A percentile compares a stretch with the other conserved stretches of the same genome.
Evolutionary conservation across 2,113 vertebrate genomes (phyloP).

Genomic region (Mobula birostris): DNA sequence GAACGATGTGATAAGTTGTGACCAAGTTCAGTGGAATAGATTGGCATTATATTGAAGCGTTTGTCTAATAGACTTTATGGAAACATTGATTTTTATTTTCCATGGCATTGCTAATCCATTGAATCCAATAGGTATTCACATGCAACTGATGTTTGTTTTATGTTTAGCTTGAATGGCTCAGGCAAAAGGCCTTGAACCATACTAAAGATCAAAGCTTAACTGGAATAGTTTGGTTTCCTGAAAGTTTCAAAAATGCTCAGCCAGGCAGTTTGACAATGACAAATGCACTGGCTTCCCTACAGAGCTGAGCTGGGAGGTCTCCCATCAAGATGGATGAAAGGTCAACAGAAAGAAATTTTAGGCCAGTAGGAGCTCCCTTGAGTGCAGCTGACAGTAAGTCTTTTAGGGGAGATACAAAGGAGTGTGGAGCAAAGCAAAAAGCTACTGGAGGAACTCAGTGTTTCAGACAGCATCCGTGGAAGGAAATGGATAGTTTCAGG

Average conservation of each 20-base stretch:
- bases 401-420: background rate
- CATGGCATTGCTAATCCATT: background rate
- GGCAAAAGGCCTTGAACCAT: background rate
- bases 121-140: conserved; percentile 7
- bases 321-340: background rate
- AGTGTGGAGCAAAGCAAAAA: no score
- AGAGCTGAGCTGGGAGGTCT: background rate
- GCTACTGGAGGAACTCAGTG: no score
- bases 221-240: background rate
- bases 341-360: background rate
- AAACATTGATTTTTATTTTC: background rate
- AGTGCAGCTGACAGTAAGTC: background rate
- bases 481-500: no score
- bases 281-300: background rate
- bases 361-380: background rate
- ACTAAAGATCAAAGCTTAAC: background rate
- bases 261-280: background rate
- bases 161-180: background rate
- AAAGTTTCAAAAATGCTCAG: background rate
- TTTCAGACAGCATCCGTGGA: no score
- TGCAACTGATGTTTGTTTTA: background rate
- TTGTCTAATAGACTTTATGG: background rate
- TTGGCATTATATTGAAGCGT: background rate
- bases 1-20: background rate
- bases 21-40: background rate